Percentiles rank a stretch among this genome's conserved stretches.
Evolutionary conservation across 2,113 vertebrate species (phyloP).

Genomic region (Apodemus sylvaticus): DNA sequence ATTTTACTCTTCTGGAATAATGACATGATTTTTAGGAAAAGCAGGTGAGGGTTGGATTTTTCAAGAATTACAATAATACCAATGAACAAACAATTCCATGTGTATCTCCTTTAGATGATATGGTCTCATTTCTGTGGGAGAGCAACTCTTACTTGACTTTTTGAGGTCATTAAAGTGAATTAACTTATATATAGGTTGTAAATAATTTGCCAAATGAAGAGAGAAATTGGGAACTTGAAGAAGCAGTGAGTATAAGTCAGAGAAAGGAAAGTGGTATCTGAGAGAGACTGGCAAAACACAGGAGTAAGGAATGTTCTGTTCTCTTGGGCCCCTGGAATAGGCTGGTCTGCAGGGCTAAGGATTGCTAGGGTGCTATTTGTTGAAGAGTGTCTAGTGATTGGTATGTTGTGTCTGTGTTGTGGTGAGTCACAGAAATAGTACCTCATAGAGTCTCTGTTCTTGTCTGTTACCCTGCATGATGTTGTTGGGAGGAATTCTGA

Average conservation of each 20-base stretch:
- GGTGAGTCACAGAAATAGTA: background rate
- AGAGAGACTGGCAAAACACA: background rate
- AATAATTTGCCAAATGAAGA: background rate
- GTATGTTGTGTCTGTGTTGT: background rate
- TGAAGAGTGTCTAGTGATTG: no score
- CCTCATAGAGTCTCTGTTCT: background rate
- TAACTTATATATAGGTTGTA: slow-evolving; percentile 1
- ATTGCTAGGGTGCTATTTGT: background rate
- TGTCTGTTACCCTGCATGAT: background rate
- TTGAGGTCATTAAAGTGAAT: slow-evolving; percentile 30
- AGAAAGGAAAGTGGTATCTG: background rate
- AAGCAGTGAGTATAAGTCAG: background rate
- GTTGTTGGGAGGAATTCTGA: background rate
- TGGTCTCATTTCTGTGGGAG: background rate
- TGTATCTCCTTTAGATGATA: background rate
- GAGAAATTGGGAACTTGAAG: background rate
- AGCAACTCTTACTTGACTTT: background rate
- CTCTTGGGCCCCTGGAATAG: background rate
- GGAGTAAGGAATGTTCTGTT: background rate
- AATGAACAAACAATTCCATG: background rate
- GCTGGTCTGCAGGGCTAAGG: background rate
- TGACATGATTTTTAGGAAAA: slow-evolving; percentile 21
- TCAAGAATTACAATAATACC: background rate
- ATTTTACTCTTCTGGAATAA: slow-evolving; percentile 20
- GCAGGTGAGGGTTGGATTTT: background rate